Percentiles rank a stretch among this genome's conserved stretches.
Evolutionary conservation across 2,888 invertebrate species (phyloP).

Genomic region (Rotaria macrura): DNA sequence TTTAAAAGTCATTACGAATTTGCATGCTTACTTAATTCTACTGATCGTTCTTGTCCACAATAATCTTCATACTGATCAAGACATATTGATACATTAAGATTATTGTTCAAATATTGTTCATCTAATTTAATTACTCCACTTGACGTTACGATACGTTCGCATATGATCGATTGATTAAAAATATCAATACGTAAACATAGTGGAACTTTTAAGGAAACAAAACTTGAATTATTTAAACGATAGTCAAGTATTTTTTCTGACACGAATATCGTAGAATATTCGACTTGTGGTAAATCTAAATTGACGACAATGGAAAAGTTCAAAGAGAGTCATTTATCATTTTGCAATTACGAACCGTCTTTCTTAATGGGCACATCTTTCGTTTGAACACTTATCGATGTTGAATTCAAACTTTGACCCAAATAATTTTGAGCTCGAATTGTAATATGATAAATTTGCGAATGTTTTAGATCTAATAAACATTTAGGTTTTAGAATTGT

Average conservation of each 20-base stretch:
- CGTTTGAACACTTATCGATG: not conserved
- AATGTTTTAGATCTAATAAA: not conserved
- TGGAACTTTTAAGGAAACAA: not conserved
- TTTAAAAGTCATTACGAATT: too few species aligned
- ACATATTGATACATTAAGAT: not conserved
- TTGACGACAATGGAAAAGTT: too few species aligned
- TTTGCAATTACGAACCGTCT: not conserved
- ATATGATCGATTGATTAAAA: not conserved
- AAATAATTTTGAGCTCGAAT: constrained; percentile 21
- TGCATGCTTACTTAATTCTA: not conserved
- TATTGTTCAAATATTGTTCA: not conserved
- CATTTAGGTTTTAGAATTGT: too few species aligned
- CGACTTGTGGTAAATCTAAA: not conserved
- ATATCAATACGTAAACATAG: not conserved
- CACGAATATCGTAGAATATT: not conserved
- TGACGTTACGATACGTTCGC: not conserved
- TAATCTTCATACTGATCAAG: not conserved
- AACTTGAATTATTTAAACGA: not conserved
- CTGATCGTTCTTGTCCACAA: not conserved
- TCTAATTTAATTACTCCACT: not conserved
- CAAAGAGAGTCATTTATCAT: not conserved
- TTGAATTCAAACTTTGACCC: not conserved
- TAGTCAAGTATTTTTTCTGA: not conserved
- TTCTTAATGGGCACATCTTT: not conserved
- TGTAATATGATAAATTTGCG: not conserved